phyloP scores from a whole-genome alignment of 2,113 vertebrate genomes.

The Okapia johnstoni region DNA sequence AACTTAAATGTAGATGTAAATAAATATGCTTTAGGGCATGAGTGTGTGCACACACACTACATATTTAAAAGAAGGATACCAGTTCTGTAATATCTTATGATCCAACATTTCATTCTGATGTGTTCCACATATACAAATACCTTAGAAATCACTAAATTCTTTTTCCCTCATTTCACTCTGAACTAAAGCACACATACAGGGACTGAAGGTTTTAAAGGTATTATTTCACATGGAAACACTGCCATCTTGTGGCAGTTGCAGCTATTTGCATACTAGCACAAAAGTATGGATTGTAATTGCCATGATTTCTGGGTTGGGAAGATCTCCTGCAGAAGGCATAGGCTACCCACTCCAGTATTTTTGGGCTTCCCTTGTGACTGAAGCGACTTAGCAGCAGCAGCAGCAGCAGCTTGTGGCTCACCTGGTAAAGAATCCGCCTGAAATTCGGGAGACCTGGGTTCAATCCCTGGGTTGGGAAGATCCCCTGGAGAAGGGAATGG shows the following conservation, averaged over 20 bases:
- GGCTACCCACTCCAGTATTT: neutral
- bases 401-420: neutral
- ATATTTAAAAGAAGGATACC: neutral
- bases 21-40: neutral
- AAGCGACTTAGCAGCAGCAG: too few relatives aligned
- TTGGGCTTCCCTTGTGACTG: too few relatives aligned
- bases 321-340: neutral
- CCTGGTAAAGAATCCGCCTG: neutral
- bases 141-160: neutral
- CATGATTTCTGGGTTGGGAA: neutral
- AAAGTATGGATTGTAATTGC: neutral
- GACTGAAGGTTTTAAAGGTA: neutral
- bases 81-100: neutral
- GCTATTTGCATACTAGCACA: neutral
- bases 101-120: neutral
- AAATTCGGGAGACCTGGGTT: neutral
- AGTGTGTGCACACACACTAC: neutral
- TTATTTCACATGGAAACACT: conserved; percentile 8
- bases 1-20: neutral
- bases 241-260: conserved; percentile 73
- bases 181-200: neutral
- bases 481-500: neutral
- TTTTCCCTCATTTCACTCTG: neutral
- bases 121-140: neutral
- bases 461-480: neutral